These are phyloP conservation scores for Philereme vetulata DNA, from an alignment of 2,888 invertebrate species.

Conservation along the genomic window DNA sequence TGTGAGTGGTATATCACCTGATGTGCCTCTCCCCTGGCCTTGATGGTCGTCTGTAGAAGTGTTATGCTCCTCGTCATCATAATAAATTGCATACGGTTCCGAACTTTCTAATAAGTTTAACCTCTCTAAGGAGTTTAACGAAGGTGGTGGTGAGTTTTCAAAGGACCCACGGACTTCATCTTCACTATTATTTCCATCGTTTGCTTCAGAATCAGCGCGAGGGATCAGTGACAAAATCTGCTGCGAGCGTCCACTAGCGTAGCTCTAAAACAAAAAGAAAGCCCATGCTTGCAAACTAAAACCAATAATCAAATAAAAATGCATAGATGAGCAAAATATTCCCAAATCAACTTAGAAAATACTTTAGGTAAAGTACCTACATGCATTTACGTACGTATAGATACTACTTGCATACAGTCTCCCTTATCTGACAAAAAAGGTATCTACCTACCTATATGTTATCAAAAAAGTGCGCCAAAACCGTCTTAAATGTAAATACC, in stretches of 20 bases:
- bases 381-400: too few species aligned
- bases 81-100: background rate
- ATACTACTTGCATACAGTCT: too few species aligned
- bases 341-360: conserved; percentile 1
- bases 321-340: background rate
- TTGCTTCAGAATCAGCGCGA: conserved; percentile 3
- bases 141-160: conserved; percentile 4
- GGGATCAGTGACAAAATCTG: conserved; percentile 2
- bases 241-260: conserved; percentile 5
- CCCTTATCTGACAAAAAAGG: too few species aligned
- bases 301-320: conserved; percentile 3
- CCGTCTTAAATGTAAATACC: too few species aligned
- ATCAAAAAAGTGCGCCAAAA: too few species aligned
- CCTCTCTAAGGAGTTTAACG: background rate
- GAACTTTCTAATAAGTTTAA: conserved; percentile 3
- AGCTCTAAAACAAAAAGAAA: conserved; percentile 4
- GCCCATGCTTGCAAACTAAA: conserved; percentile 3
- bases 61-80: conserved; percentile 1
- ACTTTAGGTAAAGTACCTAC: conserved; percentile 1
- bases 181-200: conserved; percentile 3
- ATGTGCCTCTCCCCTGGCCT: conserved; percentile 1
- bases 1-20: too few species aligned
- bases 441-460: too few species aligned
- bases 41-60: conserved; percentile 1
- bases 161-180: conserved; percentile 2